Percentiles rank a stretch among this genome's conserved stretches.
These are phyloP conservation scores for Pseudomugil tenellus DNA, from an alignment of 2,797 vertebrate genomes.

Conservation along the genomic window DNA sequence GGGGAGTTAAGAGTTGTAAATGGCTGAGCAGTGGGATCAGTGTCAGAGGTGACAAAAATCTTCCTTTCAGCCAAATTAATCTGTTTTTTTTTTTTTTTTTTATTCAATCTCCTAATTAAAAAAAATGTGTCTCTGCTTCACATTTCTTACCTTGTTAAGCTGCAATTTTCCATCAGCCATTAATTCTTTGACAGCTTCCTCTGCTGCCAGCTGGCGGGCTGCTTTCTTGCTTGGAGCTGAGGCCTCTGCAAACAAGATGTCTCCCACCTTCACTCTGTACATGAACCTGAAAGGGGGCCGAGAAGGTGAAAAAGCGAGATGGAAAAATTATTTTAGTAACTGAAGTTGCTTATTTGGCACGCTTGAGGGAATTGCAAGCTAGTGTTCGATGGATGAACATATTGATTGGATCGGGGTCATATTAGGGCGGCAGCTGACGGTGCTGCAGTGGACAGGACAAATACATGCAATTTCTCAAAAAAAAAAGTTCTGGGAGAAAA, in stretches of 20 bases:
- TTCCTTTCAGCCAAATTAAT: slow-evolving; percentile 7
- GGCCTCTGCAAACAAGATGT: slow-evolving; percentile 87
- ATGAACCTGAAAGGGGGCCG: slow-evolving; percentile 86
- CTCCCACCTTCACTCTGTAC: slow-evolving; percentile 92
- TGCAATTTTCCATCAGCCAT: slow-evolving; percentile 84
- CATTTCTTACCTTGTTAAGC: slow-evolving; percentile 81
- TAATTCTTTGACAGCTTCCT: slow-evolving; percentile 92
- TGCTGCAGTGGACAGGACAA: not conserved
- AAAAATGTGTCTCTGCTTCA: not conserved
- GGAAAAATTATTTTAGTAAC: not conserved
- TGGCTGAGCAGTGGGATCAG: not conserved
- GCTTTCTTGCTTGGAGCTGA: slow-evolving; percentile 96
- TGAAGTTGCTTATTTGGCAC: slow-evolving; percentile 13
- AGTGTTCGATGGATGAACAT: slow-evolving; percentile 17
- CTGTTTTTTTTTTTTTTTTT: not conserved
- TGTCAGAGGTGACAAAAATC: slow-evolving; percentile 6
- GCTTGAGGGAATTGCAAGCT: not conserved
- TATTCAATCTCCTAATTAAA: not conserved
- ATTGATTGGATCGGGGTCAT: not conserved
- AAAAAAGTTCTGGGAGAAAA: not conserved
- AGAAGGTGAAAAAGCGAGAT: slow-evolving; percentile 14
- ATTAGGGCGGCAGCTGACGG: not conserved
- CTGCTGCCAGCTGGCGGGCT: slow-evolving; percentile 94
- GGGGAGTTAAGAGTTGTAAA: slow-evolving; percentile 10
- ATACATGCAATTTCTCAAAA: slow-evolving; percentile 4